A percentile compares a stretch with the other conserved stretches of the same genome.
These are phyloP conservation scores for Trichacis sp. DNA, from an alignment of 2,888 invertebrate species.

Conservation along the genomic window DNA sequence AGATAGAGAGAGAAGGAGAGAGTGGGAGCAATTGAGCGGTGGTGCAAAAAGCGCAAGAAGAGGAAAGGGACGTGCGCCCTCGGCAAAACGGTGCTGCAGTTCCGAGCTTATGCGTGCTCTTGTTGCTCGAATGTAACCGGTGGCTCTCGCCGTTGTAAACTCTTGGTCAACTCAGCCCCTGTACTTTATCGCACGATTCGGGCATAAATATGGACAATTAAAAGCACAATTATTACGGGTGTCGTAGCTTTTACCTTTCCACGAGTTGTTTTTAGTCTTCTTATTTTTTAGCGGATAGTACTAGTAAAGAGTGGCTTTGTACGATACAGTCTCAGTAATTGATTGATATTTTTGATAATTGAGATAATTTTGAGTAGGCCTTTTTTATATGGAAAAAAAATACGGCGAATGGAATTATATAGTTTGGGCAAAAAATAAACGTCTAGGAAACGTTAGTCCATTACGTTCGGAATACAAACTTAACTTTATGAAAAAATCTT, in stretches of 20 bases:
- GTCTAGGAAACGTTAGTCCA: too few relatives aligned
- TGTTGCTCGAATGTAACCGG: slow-evolving; percentile 59
- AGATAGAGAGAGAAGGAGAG: slow-evolving; percentile 13
- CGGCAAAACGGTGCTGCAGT: slow-evolving; percentile 54
- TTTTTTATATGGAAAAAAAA: too few relatives aligned
- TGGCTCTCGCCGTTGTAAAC: slow-evolving; percentile 48
- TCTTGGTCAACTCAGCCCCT: slow-evolving; percentile 27
- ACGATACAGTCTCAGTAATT: too few relatives aligned
- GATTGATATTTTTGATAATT: background rate
- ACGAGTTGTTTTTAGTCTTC: too few relatives aligned
- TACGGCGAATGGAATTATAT: too few relatives aligned
- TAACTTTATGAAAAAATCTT: too few relatives aligned
- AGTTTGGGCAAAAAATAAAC: too few relatives aligned
- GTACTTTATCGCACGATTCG: slow-evolving; percentile 13
- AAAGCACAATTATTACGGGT: background rate
- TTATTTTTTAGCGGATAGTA: too few relatives aligned
- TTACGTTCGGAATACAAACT: too few relatives aligned
- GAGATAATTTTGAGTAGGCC: too few relatives aligned
- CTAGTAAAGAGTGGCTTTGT: too few relatives aligned
- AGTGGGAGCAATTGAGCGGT: slow-evolving; percentile 40
- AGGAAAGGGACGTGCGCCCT: slow-evolving; percentile 53
- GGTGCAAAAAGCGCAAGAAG: slow-evolving; percentile 42
- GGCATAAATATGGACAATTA: slow-evolving; percentile 9
- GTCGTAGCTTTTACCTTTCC: background rate
- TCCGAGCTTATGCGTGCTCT: slow-evolving; percentile 55